Evolutionary conservation across 2,113 vertebrate species (phyloP).

Genomic region (Ameiurus melas): DNA sequence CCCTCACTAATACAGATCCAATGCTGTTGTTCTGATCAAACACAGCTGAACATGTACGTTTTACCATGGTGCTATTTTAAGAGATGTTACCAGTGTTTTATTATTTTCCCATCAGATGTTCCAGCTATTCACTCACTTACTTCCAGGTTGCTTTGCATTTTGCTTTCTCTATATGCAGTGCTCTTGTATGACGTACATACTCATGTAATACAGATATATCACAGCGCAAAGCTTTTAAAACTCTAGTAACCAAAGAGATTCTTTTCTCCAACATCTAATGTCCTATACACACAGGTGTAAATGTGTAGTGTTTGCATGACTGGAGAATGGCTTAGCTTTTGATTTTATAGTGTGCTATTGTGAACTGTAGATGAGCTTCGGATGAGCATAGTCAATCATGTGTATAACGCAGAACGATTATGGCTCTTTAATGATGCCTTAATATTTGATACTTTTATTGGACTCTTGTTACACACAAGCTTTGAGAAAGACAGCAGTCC

Average conservation of each 20-base stretch:
- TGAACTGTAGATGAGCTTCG: constrained; percentile 1
- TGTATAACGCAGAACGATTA: constrained; percentile 35
- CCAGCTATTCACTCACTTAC: not conserved
- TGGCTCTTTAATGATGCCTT: constrained; percentile 47
- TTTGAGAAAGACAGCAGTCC: not conserved
- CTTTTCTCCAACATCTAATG: not conserved
- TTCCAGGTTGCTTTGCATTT: not conserved
- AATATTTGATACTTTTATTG: constrained; percentile 24
- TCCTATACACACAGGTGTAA: not conserved
- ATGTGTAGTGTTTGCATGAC: constrained; percentile 29
- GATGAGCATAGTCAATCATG: constrained; percentile 40
- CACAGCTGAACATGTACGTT: not conserved
- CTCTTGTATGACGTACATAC: not conserved
- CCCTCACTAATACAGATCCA: not conserved
- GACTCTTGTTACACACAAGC: not conserved
- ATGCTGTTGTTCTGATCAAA: not conserved
- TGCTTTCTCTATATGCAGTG: not conserved
- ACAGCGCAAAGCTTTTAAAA: not conserved
- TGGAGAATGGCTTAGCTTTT: constrained; percentile 34
- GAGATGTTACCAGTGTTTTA: not conserved
- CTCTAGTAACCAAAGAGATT: constrained; percentile 22
- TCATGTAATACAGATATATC: not conserved
- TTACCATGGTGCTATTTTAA: constrained; percentile 13
- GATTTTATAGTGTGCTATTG: constrained; percentile 1
- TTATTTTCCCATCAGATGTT: not conserved